Base-by-base conservation (phyloP, 2,113 vertebrate species). In the zebrafish (Danio rerio) region DNA sequence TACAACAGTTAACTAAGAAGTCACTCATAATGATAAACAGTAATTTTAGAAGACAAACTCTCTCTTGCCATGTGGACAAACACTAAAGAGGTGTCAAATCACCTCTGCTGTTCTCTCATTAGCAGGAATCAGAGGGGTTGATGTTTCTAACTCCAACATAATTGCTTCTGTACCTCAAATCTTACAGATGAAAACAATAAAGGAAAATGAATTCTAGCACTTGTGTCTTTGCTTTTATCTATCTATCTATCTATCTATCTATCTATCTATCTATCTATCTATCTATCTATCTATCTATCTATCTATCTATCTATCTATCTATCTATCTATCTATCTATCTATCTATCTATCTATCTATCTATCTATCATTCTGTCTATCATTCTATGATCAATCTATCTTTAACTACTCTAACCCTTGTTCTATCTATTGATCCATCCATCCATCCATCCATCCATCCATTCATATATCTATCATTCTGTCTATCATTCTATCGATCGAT, bases 161-260 rank as follows among this genome's bases (percentile, higher is more conserved):
- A 49, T 62, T 61, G 12, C 56, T 61, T 7, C 18, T 31, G 74
- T 77, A 77, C 74, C 58, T 77, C 58, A 77, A 12, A 77, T 18
- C 20, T 62, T 63, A 77, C 4, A 73, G 15, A 77, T 77, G 12
- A 77, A 77, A 63, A 77, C 20, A 77, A 77, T 77, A 77, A 77
- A 77, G 20, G 10, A 20, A 61, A 63, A 77, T 77, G 58, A 18
- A 16, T 50, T 62, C 20, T 42, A 77, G 20, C 43, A n/a, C 15
- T 47, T 81, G 15, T 42, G 53, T 62, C 53, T 68, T 50, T 65
- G 71, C 50, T 6, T 81, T 11, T 20, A 10, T 78, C 31, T 31
- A 31, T 31, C 31, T 31, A 31, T 31, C 31, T 31, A 31, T 31
- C 31, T 31, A 31, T 50, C 12, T 43, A 11, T 20, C 2, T 52